Evolutionary conservation across 2,888 invertebrate genomes (phyloP), one percentile per base, ranked within the genome.

Genomic region (Chaetogeoica ovagalla): DNA sequence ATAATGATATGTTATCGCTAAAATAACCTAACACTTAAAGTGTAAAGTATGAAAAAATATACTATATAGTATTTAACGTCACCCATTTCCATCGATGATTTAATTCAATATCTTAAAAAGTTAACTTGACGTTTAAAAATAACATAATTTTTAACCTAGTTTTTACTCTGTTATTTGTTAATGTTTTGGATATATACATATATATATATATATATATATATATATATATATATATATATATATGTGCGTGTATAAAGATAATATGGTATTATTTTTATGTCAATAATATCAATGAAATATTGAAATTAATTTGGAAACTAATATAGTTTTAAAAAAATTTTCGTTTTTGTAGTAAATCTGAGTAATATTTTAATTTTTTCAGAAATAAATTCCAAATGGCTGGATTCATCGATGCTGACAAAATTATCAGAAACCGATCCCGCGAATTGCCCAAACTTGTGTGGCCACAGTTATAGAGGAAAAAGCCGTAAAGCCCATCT

Each of bases 401-500:
- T 79, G 39, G 37, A 71, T 13, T 8, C 43, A 0, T 13, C 8
- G 19, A 7, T 23, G 57, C 55, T 79, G n/a, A 70, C 70, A 63
- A 21, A 65, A n/a, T 37, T 79, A 55, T 52, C 79, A n/a, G 39
- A 63, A 57, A 52, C 63, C 8, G 65, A 82, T 60, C 72, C 72
- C 7, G 79, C 63, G 9, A 17, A 48, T 43, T 82, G 82, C 48
- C 82, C 82, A 39, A 82, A 68, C 13, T 59, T 23, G 7, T 83
- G 82, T 59, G 82, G 76, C 19, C 57, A 70, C 68, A 68, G 57
- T 15, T 83, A 83, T 65, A 83, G 82, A 55, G 77, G 82, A 59
- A 74, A 43, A 65, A 74, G 70, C 59, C 91, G 91, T n/a, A 81
- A 81, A 73, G 66, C 65, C 23, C 71, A 65, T 52, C 66, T 82